Percentiles rank a stretch among this genome's conserved stretches.
These are phyloP conservation scores for Cantharis lateralis DNA, from an alignment of 2,888 invertebrate genomes.

Conservation along the genomic window DNA sequence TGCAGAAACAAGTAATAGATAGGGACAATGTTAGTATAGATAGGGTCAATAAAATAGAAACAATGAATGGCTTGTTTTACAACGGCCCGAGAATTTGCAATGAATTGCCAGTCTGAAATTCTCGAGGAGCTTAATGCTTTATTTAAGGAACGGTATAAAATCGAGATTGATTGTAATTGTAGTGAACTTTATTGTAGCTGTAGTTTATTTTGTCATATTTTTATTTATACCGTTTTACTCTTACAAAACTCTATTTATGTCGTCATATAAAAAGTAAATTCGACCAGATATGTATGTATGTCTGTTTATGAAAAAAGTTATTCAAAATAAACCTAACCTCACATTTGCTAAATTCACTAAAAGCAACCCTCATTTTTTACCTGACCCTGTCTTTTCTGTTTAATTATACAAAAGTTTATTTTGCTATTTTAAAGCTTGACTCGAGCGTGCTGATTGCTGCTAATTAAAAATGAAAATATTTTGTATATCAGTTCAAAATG, in stretches of 20 bases:
- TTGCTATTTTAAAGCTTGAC: background rate
- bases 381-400: background rate
- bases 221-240: background rate
- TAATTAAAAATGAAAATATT: background rate
- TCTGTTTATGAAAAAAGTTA: background rate
- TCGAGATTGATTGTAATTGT: background rate
- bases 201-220: background rate
- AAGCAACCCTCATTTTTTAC: background rate
- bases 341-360: background rate
- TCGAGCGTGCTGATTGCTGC: background rate
- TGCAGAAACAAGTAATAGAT: background rate
- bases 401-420: background rate
- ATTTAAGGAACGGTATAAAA: background rate
- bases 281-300: too few species aligned
- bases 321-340: background rate
- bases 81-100: background rate
- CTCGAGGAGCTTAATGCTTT: background rate
- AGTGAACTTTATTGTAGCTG: background rate
- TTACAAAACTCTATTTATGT: background rate
- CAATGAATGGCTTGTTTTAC: background rate
- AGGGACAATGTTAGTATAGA: background rate
- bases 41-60: background rate
- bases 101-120: background rate
- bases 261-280: too few species aligned
- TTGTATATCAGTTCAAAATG: background rate